Conservation (phyloP, 2,113 vertebrate species). For the Odocoileus virginianus region DNA sequence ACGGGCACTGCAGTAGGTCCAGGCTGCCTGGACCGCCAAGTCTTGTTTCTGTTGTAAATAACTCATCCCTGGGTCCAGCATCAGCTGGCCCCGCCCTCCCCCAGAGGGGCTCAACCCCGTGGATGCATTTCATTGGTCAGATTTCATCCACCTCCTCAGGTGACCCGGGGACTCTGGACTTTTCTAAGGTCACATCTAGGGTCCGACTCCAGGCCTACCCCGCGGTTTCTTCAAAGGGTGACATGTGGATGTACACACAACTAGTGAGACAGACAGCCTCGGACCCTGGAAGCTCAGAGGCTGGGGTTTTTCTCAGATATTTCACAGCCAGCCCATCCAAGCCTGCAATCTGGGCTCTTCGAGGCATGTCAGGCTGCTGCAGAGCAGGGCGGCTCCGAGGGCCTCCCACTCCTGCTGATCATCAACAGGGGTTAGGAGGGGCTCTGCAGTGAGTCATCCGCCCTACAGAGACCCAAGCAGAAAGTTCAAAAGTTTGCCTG, state of each 20-base stretch:
- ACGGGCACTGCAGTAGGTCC: background rate
- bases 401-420: constrained; percentile 31
- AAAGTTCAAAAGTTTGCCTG: constrained; percentile 61
- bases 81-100: background rate
- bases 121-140: background rate
- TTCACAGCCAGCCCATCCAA: background rate
- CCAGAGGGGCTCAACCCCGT: background rate
- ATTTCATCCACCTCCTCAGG: constrained; percentile 10
- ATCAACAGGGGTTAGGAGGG: constrained; percentile 55
- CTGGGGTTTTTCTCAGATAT: background rate
- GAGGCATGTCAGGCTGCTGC: background rate
- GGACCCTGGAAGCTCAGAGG: background rate
- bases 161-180: background rate
- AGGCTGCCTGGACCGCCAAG: background rate
- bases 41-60: background rate
- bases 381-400: background rate
- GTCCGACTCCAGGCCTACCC: background rate
- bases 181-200: constrained; percentile 16
- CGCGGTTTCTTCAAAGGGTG: background rate
- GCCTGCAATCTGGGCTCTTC: background rate
- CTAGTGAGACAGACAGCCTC: background rate
- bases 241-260: background rate
- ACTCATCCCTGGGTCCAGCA: background rate
- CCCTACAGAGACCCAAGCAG: constrained; percentile 34
- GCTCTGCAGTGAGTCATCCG: constrained; percentile 48